Evolutionary conservation across 2,888 invertebrate genomes (phyloP).

Genomic region (Ectemnius cavifrons): DNA sequence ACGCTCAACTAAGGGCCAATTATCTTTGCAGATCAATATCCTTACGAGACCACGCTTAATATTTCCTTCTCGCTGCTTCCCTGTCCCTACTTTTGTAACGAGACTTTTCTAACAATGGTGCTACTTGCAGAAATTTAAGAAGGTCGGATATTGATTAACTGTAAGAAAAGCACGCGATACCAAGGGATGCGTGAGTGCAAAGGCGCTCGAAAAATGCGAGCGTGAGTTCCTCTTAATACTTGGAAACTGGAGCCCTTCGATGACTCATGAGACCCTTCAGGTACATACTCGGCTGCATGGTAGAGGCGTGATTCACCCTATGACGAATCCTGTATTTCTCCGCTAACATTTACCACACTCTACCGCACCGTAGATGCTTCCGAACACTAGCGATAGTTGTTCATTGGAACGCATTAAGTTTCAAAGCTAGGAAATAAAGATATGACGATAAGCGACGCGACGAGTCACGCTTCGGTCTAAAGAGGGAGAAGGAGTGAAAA

Average conservation of each 20-base stretch:
- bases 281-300: slow-evolving; percentile 55
- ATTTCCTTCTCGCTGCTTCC: background rate
- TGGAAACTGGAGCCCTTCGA: slow-evolving; percentile 55
- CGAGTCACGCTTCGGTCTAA: too few relatives aligned
- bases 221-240: slow-evolving; percentile 48
- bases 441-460: too few relatives aligned
- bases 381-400: too few relatives aligned
- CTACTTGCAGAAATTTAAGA: too few relatives aligned
- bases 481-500: background rate
- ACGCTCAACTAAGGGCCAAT: slow-evolving; percentile 15
- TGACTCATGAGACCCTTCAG: slow-evolving; percentile 64
- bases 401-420: too few relatives aligned
- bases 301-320: slow-evolving; percentile 65
- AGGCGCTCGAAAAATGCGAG: slow-evolving; percentile 58
- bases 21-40: slow-evolving; percentile 29
- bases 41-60: background rate
- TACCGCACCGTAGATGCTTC: too few relatives aligned
- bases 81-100: background rate
- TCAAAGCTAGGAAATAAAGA: too few relatives aligned
- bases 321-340: slow-evolving; percentile 28
- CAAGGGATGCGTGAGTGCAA: background rate
- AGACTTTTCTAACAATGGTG: too few relatives aligned
- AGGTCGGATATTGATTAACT: background rate
- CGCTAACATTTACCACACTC: too few relatives aligned
- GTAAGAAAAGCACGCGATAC: background rate